A percentile compares a stretch with the other conserved stretches of the same genome.
Evolutionary conservation across 2,113 vertebrate species (phyloP).

Genomic region (Tursiops truncatus): DNA sequence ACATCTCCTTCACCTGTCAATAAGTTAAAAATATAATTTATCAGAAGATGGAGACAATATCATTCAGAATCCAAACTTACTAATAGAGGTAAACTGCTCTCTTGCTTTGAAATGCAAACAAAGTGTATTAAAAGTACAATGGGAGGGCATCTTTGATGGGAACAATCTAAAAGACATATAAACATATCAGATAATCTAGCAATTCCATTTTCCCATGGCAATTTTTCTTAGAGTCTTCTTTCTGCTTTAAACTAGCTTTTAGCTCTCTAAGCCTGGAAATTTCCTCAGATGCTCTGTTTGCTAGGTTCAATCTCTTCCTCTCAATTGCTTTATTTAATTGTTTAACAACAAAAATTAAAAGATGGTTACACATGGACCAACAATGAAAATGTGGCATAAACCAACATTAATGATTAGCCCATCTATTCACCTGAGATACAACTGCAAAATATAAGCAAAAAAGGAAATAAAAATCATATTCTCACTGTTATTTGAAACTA

Average conservation of each 20-base stretch:
- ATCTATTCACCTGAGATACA: neutral
- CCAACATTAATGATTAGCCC: neutral
- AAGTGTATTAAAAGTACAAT: neutral
- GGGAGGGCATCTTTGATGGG: neutral
- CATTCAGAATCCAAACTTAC: neutral
- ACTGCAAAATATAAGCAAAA: neutral
- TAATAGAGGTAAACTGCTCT: neutral
- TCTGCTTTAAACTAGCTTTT: neutral
- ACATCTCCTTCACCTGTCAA: neutral
- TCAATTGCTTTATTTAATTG: neutral
- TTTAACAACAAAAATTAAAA: neutral
- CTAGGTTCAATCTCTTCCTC: neutral
- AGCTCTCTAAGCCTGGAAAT: neutral
- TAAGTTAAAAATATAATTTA: neutral
- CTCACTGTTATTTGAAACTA: neutral
- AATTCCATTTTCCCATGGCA: neutral
- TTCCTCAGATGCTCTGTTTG: neutral
- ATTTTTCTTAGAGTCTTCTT: neutral
- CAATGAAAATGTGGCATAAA: neutral
- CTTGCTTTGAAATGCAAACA: neutral
- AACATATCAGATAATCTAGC: neutral
- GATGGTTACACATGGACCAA: neutral
- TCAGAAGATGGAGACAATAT: neutral
- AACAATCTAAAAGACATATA: neutral
- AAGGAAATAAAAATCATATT: neutral